Evolutionary conservation across 2,888 invertebrate species (phyloP), one percentile per base, ranked within the genome.

Genomic region (Drosophila picticornis): DNA sequence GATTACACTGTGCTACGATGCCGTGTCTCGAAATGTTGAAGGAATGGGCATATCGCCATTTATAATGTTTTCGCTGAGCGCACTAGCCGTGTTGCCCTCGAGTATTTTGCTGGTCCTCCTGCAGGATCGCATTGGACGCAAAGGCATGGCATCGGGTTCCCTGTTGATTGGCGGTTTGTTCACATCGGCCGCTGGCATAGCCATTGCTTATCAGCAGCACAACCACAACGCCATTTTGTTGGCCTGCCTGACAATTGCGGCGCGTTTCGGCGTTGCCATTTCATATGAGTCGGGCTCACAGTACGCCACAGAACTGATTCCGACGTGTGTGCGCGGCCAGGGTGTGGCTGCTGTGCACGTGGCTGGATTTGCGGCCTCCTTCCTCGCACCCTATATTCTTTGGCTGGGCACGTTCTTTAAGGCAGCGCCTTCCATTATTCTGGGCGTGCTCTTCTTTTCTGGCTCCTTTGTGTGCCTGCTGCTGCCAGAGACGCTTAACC

Each of bases 241-340:
- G 58, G 92, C 94, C 2, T 84, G 91, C 19, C 83, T 95, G 48
- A 94, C 94, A 0, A 93, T 95, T 34, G 92, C 95, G 27, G 94
- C 95, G 1, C 93, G 95, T 50, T 94, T 95, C 48, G 94, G 94
- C 32, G 94, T 95, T 29, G 95, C 95, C 70, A 94, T 95, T 6
- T 95, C 95, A 0, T 95, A 95, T 85, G 95, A 95, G 90, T 95
- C 95, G 10, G 95, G 95, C 7, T 94, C 95, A 19, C 95, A 95
- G 90, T 95, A 95, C 85, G 95, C 95, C 29, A 95, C 95, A 3
- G 95, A 95, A 90, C 90, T 95, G 60, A 94, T 95, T 74, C 95
- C 95, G 34, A 95, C 95, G 1, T 94, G 94, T 75, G 94, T 95
- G 25, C 92, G 95, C 48, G 95, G 95, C 4, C 95, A 95, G 88